Conservation (phyloP, 2,888 invertebrate species). For the Xylota sylvarum region DNA sequence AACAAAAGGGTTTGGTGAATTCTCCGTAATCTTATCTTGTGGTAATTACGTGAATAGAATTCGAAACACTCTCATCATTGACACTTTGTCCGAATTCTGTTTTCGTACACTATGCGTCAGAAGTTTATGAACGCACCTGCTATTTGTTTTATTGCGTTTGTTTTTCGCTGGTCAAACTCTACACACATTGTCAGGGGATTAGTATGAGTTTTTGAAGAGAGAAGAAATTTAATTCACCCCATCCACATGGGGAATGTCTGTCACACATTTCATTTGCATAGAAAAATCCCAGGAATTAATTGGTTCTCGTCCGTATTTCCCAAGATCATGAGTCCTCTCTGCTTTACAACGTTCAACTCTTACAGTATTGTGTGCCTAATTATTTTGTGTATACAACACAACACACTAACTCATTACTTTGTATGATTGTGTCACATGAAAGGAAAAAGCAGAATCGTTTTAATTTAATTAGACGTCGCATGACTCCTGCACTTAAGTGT, state of each 20-base stretch:
- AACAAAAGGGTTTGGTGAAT: constrained; percentile 16
- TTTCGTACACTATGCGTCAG: constrained; percentile 2
- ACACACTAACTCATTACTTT: constrained; percentile 49
- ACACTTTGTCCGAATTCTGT: neutral
- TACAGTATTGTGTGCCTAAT: constrained; percentile 1
- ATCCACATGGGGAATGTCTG: neutral
- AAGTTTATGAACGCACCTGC: neutral
- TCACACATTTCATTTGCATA: neutral
- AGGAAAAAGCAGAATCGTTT: constrained; percentile 39
- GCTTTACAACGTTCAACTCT: neutral
- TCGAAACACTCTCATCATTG: neutral
- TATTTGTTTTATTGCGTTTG: neutral
- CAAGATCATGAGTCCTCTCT: neutral
- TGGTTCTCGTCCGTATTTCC: neutral
- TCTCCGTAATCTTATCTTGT: constrained; percentile 33
- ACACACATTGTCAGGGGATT: constrained; percentile 1
- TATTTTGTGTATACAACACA: constrained; percentile 24
- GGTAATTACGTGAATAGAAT: constrained; percentile 2
- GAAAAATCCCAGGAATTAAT: constrained; percentile 7
- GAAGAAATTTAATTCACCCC: neutral
- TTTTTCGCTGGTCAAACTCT: neutral
- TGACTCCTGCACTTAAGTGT: constrained; percentile 36
- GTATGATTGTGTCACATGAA: constrained; percentile 44
- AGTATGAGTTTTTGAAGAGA: neutral
- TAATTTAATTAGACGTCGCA: constrained; percentile 54